phyloP scores from a whole-genome alignment of 2,113 vertebrate genomes.

The Gambusia affinis region DNA sequence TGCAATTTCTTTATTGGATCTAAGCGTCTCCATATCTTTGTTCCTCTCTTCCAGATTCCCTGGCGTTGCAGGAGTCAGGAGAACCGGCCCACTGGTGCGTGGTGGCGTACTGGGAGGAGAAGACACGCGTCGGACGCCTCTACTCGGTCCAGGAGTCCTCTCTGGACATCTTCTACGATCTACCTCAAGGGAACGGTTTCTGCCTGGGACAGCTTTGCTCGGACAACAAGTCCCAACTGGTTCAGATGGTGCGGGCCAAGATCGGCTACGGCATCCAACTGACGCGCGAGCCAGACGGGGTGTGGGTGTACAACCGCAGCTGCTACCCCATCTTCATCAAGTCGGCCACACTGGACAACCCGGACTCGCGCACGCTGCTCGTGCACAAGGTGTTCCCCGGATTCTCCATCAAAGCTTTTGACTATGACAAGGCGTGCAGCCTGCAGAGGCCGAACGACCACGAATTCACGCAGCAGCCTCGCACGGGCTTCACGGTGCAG shows the following conservation, averaged over 20 bases:
- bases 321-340: constrained; percentile 99
- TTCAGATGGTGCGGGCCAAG: constrained; percentile 96
- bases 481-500: constrained; percentile 96
- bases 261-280: constrained; percentile 98
- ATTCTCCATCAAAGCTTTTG: constrained; percentile 98
- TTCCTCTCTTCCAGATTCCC: constrained; percentile 84
- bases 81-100: constrained; percentile 96
- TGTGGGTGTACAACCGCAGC: constrained; percentile 99
- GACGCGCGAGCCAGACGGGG: constrained; percentile 92
- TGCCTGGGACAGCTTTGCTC: constrained; percentile 97
- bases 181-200: constrained; percentile 99
- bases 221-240: constrained; percentile 96
- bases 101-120: constrained; percentile 99
- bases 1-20: background rate
- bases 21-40: constrained; percentile 30
- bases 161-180: constrained; percentile 99
- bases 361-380: constrained; percentile 94
- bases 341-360: constrained; percentile 99
- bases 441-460: constrained; percentile 97
- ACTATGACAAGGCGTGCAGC: constrained; percentile 96
- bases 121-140: constrained; percentile 94
- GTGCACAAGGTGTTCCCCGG: constrained; percentile 99
- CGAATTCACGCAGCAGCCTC: constrained; percentile 96
- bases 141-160: constrained; percentile 98
- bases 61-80: constrained; percentile 92